Conservation (phyloP, 1,140 invertebrate species). For the Macrocentrus cingulum region DNA sequence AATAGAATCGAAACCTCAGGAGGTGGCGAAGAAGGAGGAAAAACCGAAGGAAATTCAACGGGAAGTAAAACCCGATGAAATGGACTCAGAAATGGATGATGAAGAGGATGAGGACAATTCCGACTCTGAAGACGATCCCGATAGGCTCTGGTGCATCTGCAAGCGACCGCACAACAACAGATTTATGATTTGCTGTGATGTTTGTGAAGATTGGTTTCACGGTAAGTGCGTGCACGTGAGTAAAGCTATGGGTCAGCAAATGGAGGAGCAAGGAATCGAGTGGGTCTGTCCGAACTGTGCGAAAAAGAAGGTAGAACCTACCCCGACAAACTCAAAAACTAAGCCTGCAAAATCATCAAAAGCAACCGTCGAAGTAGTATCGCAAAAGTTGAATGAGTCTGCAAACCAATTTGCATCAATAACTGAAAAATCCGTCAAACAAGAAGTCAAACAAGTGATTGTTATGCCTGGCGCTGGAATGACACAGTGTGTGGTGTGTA, state of each 20-base stretch:
- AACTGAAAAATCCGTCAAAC: not conserved
- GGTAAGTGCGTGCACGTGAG: conserved; percentile 94
- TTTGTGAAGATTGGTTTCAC: conserved; percentile 96
- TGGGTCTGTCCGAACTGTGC: conserved; percentile 89
- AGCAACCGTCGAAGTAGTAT: too few relatives aligned
- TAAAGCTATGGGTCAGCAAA: conserved; percentile 82
- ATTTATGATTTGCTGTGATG: conserved; percentile 98
- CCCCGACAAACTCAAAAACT: not conserved
- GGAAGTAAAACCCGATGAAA: conserved; percentile 13
- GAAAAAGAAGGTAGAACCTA: conserved; percentile 63
- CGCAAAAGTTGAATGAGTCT: conserved; percentile 7
- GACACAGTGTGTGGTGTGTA: conserved; percentile 72
- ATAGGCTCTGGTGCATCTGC: conserved; percentile 94
- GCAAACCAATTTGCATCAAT: not conserved
- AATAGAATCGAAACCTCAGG: conserved; percentile 30
- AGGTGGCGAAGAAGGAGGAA: conserved; percentile 29
- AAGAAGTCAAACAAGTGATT: conserved; percentile 25
- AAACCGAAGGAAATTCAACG: conserved; percentile 24
- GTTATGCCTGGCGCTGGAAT: conserved; percentile 37
- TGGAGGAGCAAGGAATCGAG: conserved; percentile 86
- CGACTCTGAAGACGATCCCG: conserved; percentile 88
- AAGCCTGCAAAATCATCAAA: conserved; percentile 20
- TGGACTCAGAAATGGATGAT: conserved; percentile 27
- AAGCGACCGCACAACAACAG: conserved; percentile 92
- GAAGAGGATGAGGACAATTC: conserved; percentile 60